These are phyloP conservation scores for Tigriopus californicus DNA, from an alignment of 2,888 invertebrate species.

Conservation along the genomic window DNA sequence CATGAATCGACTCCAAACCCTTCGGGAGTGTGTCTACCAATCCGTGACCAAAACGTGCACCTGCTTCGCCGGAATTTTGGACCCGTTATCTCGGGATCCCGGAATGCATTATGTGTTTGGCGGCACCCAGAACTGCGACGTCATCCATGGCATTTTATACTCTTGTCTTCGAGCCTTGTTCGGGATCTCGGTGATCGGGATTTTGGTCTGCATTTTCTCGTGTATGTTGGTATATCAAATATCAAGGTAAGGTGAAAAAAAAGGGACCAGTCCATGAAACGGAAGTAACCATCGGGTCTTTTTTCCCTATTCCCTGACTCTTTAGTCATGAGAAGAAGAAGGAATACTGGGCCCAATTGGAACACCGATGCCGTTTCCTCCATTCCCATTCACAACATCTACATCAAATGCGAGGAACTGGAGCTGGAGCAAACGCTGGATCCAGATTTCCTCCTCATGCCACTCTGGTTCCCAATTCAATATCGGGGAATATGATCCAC, in stretches of 20 bases:
- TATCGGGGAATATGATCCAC: too few relatives aligned
- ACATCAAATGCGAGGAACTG: too few relatives aligned
- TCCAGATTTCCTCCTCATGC: too few relatives aligned
- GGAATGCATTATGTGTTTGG: constrained; percentile 57
- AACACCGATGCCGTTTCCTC: constrained; percentile 57
- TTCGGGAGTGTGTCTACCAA: constrained; percentile 61
- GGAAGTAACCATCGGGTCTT: too few relatives aligned
- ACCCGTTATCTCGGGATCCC: constrained; percentile 23
- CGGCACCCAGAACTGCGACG: constrained; percentile 66
- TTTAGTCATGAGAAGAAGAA: constrained; percentile 72
- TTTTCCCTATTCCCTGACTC: too few relatives aligned
- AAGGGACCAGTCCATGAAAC: background rate
- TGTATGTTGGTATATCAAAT: constrained; percentile 73
- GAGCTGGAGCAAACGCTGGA: too few relatives aligned
- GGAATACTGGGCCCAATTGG: constrained; percentile 84
- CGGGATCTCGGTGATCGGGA: constrained; percentile 74
- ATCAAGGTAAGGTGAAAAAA: background rate
- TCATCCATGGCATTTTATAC: constrained; percentile 73
- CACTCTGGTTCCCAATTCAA: too few relatives aligned
- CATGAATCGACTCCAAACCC: constrained; percentile 63
- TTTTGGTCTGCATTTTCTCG: constrained; percentile 72
- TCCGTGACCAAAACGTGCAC: constrained; percentile 48
- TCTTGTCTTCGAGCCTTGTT: constrained; percentile 65
- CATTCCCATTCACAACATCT: constrained; percentile 36
- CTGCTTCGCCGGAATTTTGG: constrained; percentile 44